Conservation (phyloP, 2,113 vertebrate species). For the Lophura nycthemera region DNA sequence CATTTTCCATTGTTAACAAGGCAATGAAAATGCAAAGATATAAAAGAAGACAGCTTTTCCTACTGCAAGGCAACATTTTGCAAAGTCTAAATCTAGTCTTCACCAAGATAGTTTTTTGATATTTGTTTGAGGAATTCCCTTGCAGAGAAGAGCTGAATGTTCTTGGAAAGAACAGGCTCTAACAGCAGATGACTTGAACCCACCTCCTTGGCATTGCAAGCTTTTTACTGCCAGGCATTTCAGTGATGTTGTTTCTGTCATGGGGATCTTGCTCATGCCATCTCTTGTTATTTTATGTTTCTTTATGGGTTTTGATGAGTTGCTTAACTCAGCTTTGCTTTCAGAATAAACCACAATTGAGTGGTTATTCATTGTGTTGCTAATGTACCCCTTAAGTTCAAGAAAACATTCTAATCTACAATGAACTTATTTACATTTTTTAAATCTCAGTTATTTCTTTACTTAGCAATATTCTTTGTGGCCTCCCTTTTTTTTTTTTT, state of each 20-base stretch:
- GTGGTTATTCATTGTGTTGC: neutral
- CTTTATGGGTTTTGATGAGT: neutral
- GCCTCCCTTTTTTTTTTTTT: neutral
- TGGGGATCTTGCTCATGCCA: neutral
- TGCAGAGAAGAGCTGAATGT: slow-evolving; percentile 20
- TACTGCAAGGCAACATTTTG: neutral
- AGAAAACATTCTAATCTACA: neutral
- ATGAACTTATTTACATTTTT: neutral
- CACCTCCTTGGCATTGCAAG: neutral
- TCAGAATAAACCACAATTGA: neutral
- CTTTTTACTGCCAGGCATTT: neutral
- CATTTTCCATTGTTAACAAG: neutral
- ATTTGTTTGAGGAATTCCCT: slow-evolving; percentile 28
- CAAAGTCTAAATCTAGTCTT: neutral
- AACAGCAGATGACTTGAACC: neutral
- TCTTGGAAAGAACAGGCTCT: slow-evolving; percentile 10
- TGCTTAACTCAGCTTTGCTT: neutral
- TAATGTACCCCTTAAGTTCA: neutral
- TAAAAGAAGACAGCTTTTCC: neutral
- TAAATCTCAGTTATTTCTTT: neutral
- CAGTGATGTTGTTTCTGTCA: neutral
- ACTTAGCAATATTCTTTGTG: neutral
- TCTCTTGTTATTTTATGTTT: neutral
- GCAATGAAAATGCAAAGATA: neutral
- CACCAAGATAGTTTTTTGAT: neutral